These are phyloP conservation scores for Hafferia zeledoni DNA, from an alignment of 2,797 vertebrate species.

Conservation along the genomic window DNA sequence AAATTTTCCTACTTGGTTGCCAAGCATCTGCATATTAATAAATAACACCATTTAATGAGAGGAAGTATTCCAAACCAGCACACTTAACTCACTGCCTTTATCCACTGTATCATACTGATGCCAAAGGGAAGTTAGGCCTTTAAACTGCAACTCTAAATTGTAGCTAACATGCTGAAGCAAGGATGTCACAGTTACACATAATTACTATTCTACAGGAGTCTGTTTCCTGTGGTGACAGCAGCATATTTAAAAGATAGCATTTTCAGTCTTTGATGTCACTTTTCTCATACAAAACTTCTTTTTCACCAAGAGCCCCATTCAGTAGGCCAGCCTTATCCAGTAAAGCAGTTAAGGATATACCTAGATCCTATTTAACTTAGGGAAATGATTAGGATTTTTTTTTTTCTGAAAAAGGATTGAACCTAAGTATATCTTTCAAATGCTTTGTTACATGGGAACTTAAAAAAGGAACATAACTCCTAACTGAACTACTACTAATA, in stretches of 20 bases:
- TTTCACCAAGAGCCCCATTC: neutral
- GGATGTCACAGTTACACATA: slow-evolving; percentile 34
- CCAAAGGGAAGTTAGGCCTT: slow-evolving; percentile 45
- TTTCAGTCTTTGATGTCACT: slow-evolving; percentile 57
- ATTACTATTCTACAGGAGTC: slow-evolving; percentile 42
- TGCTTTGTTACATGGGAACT: neutral
- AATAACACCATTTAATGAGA: slow-evolving; percentile 25
- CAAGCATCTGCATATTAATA: slow-evolving; percentile 50
- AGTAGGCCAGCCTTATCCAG: neutral
- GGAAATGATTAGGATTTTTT: neutral
- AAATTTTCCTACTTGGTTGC: slow-evolving; percentile 16
- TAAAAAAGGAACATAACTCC: neutral
- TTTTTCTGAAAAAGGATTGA: neutral
- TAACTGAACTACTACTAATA: neutral
- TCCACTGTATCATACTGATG: neutral
- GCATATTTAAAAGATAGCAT: slow-evolving; percentile 42
- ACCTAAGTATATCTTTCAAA: neutral
- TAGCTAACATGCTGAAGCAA: slow-evolving; percentile 48
- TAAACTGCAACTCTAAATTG: slow-evolving; percentile 43
- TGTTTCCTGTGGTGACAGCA: slow-evolving; percentile 51
- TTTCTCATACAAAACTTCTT: slow-evolving; percentile 28
- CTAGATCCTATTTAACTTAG: slow-evolving; percentile 1
- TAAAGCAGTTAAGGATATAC: neutral
- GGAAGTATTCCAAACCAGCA: slow-evolving; percentile 11
- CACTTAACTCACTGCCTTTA: slow-evolving; percentile 7